Evolutionary conservation across 2,797 vertebrate genomes (phyloP), one percentile per base, ranked within the genome.

Genomic region (Brachyrhaphis roseni): DNA sequence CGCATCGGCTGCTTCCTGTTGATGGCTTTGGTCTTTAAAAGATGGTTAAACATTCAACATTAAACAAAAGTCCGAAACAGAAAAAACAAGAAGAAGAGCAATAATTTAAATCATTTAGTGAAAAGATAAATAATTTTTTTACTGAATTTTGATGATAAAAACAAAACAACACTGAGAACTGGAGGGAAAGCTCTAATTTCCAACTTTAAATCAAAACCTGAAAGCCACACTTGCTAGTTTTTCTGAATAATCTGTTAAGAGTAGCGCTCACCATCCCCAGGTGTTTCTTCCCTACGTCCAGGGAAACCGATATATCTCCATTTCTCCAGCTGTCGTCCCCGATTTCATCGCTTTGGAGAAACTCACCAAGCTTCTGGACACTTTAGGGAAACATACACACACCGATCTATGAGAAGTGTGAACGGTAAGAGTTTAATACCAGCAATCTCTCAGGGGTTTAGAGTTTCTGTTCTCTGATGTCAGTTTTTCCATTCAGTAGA

Each of bases 261-360:
- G 5, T 3, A 68, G n/a, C 78, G 95, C 97, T 97, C 95, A 98
- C 98, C 77, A 94, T 87, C 70, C 96, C 97, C 0, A 94, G 80
- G 84, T 96, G 96, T 85, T 99, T 99, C 87, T 97, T 97, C 86
- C 96, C 97, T 8, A 96, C 93, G 74, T 98, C 97, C 46, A 97
- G 94, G 43, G 96, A 87, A 82, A 97, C 83, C 2, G 95, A 83
- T 59, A 95, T 93, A 76, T 99, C 97, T 8, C 96, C 97, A 0
- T 96, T 97, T 85, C 97, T 95, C 96, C 97, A 98, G 93, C 95
- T 97, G 94, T 99, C 98, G 18, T 97, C 98, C 77, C 97, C 97
- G 66, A 99, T 99, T 95, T 99, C 98, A 78, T 99, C 98, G 72
- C 98, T 99, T 91, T 98, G 93, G 51, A 99, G 97, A 90, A 99